A percentile compares a stretch with the other conserved stretches of the same genome.
Conservation (phyloP, 2,888 invertebrate species). For the Chymomyza fuscimana region DNA sequence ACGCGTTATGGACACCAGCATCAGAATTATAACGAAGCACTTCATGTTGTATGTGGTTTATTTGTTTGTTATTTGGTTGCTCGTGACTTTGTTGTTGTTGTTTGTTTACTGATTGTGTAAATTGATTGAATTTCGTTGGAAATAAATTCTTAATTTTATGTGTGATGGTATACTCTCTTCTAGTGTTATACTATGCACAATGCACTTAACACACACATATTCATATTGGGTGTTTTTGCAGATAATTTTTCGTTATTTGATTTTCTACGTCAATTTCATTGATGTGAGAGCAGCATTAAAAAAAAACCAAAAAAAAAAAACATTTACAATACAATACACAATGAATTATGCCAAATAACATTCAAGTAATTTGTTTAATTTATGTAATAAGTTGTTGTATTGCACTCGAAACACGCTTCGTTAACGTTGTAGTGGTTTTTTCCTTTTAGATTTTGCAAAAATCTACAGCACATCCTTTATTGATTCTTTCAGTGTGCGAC, state of each 20-base stretch:
- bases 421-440: constrained; percentile 11
- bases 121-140: constrained; percentile 4
- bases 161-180: neutral
- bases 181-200: neutral
- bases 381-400: neutral
- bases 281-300: neutral
- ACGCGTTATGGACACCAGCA: constrained; percentile 64
- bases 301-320: neutral
- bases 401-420: neutral
- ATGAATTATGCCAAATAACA: neutral
- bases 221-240: constrained; percentile 8
- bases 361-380: neutral
- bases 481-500: constrained; percentile 71
- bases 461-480: constrained; percentile 75
- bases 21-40: constrained; percentile 52
- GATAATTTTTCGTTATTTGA: constrained; percentile 1
- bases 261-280: neutral
- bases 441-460: constrained; percentile 50
- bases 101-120: constrained; percentile 15
- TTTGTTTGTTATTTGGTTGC: neutral
- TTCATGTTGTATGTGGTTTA: constrained; percentile 51
- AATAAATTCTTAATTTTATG: neutral
- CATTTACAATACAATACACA: neutral
- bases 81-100: constrained; percentile 9
- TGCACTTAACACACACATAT: constrained; percentile 5